Conservation (phyloP, 2,797 vertebrate genomes). For the Astyanax mexicanus region DNA sequence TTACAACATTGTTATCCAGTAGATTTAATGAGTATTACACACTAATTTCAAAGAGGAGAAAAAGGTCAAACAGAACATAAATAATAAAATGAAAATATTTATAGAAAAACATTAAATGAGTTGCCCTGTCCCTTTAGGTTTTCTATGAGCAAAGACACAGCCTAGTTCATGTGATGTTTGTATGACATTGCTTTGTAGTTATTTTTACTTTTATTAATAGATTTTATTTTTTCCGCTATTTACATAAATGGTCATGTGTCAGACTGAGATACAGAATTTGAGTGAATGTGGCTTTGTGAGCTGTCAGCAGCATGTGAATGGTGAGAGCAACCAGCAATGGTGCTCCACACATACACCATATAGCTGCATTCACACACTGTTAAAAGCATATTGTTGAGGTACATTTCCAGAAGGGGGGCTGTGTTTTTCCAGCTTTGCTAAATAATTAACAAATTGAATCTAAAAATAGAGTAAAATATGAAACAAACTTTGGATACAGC, state of each 20-base stretch:
- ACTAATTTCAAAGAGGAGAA: too few relatives aligned
- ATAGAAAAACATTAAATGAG: too few relatives aligned
- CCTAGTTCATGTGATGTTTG: too few relatives aligned
- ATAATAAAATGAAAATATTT: too few relatives aligned
- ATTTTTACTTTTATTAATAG: too few relatives aligned
- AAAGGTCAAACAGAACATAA: too few relatives aligned
- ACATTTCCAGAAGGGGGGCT: conserved; percentile 70
- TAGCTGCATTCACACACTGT: conserved; percentile 62
- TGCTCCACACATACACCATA: conserved; percentile 41
- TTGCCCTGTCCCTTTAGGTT: too few relatives aligned
- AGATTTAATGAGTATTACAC: too few relatives aligned
- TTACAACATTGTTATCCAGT: too few relatives aligned
- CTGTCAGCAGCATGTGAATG: conserved; percentile 51
- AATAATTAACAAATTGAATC: neutral
- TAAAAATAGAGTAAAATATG: neutral
- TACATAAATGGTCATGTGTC: neutral
- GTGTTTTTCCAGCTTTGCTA: neutral
- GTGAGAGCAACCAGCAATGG: conserved; percentile 17
- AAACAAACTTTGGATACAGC: neutral
- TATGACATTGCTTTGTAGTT: too few relatives aligned
- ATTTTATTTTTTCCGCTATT: too few relatives aligned
- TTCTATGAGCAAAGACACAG: too few relatives aligned
- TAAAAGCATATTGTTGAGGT: conserved; percentile 68
- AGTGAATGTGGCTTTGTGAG: conserved; percentile 54
- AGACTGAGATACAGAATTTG: neutral